phyloP scores from a whole-genome alignment of 2,797 vertebrate species.

The Nothura maculosa region DNA sequence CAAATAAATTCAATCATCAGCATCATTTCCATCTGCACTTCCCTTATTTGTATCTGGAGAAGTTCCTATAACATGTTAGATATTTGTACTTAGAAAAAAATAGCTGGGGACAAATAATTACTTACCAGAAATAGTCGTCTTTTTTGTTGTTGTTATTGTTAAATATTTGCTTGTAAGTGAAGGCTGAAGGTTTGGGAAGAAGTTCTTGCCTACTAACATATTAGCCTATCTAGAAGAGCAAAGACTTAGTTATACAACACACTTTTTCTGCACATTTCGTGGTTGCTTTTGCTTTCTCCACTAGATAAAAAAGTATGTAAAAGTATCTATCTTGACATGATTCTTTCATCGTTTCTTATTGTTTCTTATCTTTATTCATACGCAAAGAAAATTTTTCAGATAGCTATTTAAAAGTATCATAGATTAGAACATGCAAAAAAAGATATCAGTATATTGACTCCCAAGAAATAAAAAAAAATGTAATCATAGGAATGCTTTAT shows the following conservation, averaged over 20 bases:
- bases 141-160: too few species aligned
- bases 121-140: not conserved
- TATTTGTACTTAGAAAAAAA: not conserved
- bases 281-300: not conserved
- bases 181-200: not conserved
- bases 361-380: not conserved
- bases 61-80: not conserved
- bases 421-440: not conserved
- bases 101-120: not conserved
- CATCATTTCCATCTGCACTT: not conserved
- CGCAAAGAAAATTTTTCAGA: not conserved
- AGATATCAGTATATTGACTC: not conserved
- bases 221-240: not conserved
- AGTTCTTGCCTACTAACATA: not conserved
- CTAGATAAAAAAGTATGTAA: not conserved
- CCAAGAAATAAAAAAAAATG: not conserved
- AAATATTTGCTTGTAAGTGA: not conserved
- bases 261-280: not conserved
- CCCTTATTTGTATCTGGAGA: not conserved
- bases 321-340: not conserved
- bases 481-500: not conserved
- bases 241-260: not conserved
- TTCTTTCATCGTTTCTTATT: not conserved
- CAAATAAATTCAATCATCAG: not conserved
- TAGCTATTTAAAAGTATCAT: not conserved